Base-by-base conservation (phyloP, 1,140 invertebrate genomes). In the Drosophila prosaltans region DNA sequence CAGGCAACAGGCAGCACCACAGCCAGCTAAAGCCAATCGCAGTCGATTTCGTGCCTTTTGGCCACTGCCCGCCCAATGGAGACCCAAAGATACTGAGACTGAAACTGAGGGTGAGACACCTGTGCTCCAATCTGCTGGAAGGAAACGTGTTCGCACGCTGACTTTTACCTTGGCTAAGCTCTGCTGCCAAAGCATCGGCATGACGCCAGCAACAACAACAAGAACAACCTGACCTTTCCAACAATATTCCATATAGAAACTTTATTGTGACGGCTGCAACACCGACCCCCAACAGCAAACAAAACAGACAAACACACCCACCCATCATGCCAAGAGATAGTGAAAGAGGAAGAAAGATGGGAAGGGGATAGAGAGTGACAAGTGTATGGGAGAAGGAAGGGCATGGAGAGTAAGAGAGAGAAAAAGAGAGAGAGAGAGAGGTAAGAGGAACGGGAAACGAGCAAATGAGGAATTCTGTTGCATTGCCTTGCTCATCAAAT, bases 91-190 rank as follows among this genome's bases (percentile, higher is more conserved):
- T 7, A 24, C 16, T 3, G 7, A 9, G 2, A 9, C 24, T 26
- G 7, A 9, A 2, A 9, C 24, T 26, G 21, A 51, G 45, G 45
- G 45, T 21, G 32, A 88, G 80, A 88, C 83, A 86, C 83, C 83
- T 86, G 83, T 86, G 82, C 54, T 69, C 68, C 71, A 79, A 81
- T 81, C 78, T 45, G 41, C 45, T 58, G 58, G 65, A 68, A 68
- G 45, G 45, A 89, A 86, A 86, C 83, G 83, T 86, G 83, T 83
- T 88, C 82, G 82, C 82, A 86, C 79, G 75, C 70, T 75, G 60
- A 39, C 74, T 40, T 55, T 51, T 51, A 51, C 45, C 45, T 51
- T 51, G 45, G 45, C 45, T 51, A 51, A 51, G 45, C 45, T 51
- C 45, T 26, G 30, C 24, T 41, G 36, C 43, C 45, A n/a, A 43